Evolutionary conservation across 2,888 invertebrate genomes (phyloP).

Genomic region (Chironomus riparius): DNA sequence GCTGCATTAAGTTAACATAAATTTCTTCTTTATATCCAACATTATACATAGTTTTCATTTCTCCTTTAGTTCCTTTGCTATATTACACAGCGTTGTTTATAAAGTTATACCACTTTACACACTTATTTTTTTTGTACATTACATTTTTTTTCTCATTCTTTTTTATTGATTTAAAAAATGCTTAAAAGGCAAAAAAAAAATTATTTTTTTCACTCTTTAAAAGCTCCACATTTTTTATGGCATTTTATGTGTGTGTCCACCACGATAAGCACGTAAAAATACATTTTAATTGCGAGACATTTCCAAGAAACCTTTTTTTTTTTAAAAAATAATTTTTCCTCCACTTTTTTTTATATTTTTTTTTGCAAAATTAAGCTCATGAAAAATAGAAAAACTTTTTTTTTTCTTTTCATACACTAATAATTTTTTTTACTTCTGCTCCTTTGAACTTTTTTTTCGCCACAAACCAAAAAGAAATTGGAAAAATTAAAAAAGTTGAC

Average conservation of each 20-base stretch:
- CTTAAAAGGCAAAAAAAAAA: neutral
- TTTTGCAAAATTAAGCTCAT: neutral
- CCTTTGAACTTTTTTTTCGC: neutral
- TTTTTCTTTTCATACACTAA: neutral
- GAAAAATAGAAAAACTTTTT: neutral
- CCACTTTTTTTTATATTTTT: neutral
- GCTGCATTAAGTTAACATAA: constrained; percentile 4
- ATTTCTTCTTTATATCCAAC: neutral
- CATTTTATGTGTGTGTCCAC: too few relatives aligned
- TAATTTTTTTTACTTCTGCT: neutral
- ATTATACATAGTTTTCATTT: neutral
- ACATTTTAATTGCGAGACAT: too few relatives aligned
- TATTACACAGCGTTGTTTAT: neutral
- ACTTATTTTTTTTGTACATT: neutral
- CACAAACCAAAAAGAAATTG: neutral
- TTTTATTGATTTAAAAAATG: neutral
- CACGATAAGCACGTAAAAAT: too few relatives aligned
- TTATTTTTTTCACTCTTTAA: neutral
- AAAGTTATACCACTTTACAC: neutral
- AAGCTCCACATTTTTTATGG: neutral
- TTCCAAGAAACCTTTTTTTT: too few relatives aligned
- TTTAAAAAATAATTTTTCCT: neutral
- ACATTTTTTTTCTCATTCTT: neutral
- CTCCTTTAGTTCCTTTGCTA: neutral
- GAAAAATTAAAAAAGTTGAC: neutral